Evolutionary conservation across 1,140 invertebrate species (phyloP).

Genomic region (Elymnias hypermnestra): DNA sequence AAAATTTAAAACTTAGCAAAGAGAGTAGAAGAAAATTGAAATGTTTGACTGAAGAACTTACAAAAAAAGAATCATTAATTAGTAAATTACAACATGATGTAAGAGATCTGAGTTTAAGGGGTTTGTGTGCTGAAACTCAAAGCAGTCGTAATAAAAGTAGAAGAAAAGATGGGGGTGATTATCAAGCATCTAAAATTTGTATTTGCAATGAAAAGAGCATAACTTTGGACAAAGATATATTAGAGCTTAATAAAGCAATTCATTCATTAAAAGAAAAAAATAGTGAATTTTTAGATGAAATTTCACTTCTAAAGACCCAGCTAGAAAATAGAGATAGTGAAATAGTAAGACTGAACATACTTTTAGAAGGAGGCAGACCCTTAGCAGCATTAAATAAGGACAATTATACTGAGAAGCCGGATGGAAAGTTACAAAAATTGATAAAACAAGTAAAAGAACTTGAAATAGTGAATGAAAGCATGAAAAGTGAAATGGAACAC

Average conservation of each 20-base stretch:
- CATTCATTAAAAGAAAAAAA: slow-evolving; percentile 49
- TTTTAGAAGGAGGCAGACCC: slow-evolving; percentile 80
- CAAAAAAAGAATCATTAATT: slow-evolving; percentile 53
- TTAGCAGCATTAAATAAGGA: slow-evolving; percentile 76
- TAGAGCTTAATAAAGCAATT: slow-evolving; percentile 45
- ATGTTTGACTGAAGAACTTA: slow-evolving; percentile 51
- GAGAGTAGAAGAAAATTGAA: slow-evolving; percentile 58
- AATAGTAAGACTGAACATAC: slow-evolving; percentile 78
- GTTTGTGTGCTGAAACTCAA: slow-evolving; percentile 62
- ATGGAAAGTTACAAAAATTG: slow-evolving; percentile 46
- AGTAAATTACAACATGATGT: slow-evolving; percentile 61
- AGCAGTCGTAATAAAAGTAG: slow-evolving; percentile 63
- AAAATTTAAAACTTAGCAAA: slow-evolving; percentile 45
- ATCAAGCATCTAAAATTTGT: slow-evolving; percentile 38
- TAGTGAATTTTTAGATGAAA: slow-evolving; percentile 53
- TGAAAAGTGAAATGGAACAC: slow-evolving; percentile 77
- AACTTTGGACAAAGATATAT: slow-evolving; percentile 32
- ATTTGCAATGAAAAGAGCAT: slow-evolving; percentile 39
- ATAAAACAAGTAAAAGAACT: slow-evolving; percentile 74
- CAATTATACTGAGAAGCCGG: slow-evolving; percentile 73
- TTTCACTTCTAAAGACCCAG: slow-evolving; percentile 59
- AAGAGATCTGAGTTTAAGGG: slow-evolving; percentile 61
- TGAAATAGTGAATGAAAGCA: slow-evolving; percentile 71
- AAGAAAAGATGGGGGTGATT: slow-evolving; percentile 48
- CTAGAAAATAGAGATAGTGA: slow-evolving; percentile 78